Percentiles rank a stretch among this genome's conserved stretches.
phyloP scores from a whole-genome alignment of 2,888 invertebrate genomes.

The Eretmocerus hayati region DNA sequence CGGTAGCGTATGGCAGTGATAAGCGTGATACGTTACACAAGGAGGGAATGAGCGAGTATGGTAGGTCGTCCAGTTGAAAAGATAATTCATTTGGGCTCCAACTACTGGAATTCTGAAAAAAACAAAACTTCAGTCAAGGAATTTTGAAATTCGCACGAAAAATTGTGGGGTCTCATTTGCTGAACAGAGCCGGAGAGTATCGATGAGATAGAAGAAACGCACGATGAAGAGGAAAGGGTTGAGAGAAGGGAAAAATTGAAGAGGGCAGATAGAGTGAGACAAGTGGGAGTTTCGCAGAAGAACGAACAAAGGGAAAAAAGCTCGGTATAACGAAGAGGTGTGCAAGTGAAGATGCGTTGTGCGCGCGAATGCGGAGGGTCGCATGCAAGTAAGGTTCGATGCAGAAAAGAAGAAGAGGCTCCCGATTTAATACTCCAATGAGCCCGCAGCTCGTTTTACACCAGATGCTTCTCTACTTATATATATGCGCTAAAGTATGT shows the following conservation, averaged over 20 bases:
- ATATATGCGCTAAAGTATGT: neutral
- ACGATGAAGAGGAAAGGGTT: constrained; percentile 1
- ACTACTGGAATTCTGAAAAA: no score
- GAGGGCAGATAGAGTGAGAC: neutral
- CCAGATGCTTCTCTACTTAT: constrained; percentile 44
- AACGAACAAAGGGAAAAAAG: constrained; percentile 1
- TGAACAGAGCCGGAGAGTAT: constrained; percentile 8
- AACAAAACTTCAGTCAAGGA: no score
- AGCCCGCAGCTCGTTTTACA: constrained; percentile 46
- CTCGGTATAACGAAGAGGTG: neutral
- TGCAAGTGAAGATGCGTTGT: neutral
- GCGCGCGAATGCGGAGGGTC: neutral
- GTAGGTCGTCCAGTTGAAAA: no score
- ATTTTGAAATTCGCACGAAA: neutral
- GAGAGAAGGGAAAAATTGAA: neutral
- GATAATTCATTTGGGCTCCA: no score
- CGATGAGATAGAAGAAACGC: constrained; percentile 4
- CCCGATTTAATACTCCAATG: constrained; percentile 46
- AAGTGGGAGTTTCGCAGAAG: neutral
- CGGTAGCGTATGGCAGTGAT: no score
- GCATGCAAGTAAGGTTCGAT: no score
- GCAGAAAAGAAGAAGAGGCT: constrained; percentile 15
- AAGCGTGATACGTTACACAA: no score
- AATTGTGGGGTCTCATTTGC: constrained; percentile 8
- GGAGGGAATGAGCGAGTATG: no score